Percentiles rank a stretch among this genome's conserved stretches.
These are phyloP conservation scores for Panthera tigris DNA, from an alignment of 2,113 vertebrate species.

Conservation along the genomic window DNA sequence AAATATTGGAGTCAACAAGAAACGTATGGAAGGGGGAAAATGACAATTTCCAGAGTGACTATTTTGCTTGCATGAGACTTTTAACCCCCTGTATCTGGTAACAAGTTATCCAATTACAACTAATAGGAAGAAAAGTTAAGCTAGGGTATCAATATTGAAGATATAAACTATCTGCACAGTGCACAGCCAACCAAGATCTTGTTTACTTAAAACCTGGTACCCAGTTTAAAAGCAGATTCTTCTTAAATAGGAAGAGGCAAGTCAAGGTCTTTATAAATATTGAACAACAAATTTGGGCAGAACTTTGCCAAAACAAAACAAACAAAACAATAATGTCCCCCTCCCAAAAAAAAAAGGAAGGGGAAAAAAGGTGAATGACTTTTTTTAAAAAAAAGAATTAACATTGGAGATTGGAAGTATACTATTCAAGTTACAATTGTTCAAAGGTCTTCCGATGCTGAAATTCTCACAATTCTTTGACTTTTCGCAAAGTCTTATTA, in stretches of 20 bases:
- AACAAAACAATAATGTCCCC: not conserved
- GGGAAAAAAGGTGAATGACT: not conserved
- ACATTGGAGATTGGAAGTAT: not conserved
- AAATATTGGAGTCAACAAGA: not conserved
- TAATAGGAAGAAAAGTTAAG: conserved; percentile 3
- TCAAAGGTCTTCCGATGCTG: not conserved
- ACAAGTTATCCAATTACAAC: not conserved
- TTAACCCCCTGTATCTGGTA: conserved; percentile 3
- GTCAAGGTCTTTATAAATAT: conserved; percentile 42
- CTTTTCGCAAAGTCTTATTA: not conserved
- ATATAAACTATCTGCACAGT: not conserved
- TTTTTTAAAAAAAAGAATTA: not conserved
- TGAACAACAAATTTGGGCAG: not conserved
- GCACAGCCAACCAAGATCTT: not conserved
- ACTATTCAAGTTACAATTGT: not conserved
- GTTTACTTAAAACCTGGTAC: not conserved
- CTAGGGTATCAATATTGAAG: not conserved
- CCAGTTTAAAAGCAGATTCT: not conserved
- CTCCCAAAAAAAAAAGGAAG: not conserved
- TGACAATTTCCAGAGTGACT: not conserved
- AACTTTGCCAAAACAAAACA: conserved; percentile 24
- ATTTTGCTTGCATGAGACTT: conserved; percentile 23
- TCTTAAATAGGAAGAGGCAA: conserved; percentile 8
- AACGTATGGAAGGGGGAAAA: not conserved
- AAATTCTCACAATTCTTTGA: not conserved